Conservation (phyloP, 2,797 vertebrate genomes). For the Heliangelus exortis region DNA sequence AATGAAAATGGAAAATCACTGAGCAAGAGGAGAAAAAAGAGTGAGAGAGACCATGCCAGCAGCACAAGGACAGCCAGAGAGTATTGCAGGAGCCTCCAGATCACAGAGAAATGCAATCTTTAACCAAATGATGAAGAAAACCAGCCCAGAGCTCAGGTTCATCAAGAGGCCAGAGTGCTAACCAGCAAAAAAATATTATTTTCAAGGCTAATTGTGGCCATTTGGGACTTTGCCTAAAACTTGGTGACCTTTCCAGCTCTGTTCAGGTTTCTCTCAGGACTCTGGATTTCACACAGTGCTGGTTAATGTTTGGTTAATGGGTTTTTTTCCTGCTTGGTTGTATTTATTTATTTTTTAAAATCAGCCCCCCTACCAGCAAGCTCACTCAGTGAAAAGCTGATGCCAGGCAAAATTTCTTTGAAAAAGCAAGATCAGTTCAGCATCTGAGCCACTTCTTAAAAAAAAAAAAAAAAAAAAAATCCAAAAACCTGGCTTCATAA, state of each 20-base stretch:
- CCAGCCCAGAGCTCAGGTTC: not conserved
- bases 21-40: not conserved
- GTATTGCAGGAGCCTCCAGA: not conserved
- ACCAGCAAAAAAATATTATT: not conserved
- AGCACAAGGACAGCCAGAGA: not conserved
- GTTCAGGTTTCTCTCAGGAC: fast-evolving
- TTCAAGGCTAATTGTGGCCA: not conserved
- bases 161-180: not conserved
- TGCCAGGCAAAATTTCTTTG: not conserved
- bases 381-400: not conserved
- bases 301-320: not conserved
- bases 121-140: not conserved
- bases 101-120: not conserved
- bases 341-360: not conserved
- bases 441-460: not conserved
- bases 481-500: not conserved
- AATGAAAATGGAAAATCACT: not conserved
- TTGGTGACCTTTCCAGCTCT: not conserved
- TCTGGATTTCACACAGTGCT: not conserved
- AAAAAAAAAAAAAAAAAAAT: not conserved
- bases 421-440: not conserved
- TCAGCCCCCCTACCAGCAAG: not conserved
- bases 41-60: not conserved
- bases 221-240: not conserved
- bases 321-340: not conserved